These are phyloP conservation scores for Dromococcyx pavoninus DNA, from an alignment of 2,797 vertebrate genomes.

Conservation along the genomic window DNA sequence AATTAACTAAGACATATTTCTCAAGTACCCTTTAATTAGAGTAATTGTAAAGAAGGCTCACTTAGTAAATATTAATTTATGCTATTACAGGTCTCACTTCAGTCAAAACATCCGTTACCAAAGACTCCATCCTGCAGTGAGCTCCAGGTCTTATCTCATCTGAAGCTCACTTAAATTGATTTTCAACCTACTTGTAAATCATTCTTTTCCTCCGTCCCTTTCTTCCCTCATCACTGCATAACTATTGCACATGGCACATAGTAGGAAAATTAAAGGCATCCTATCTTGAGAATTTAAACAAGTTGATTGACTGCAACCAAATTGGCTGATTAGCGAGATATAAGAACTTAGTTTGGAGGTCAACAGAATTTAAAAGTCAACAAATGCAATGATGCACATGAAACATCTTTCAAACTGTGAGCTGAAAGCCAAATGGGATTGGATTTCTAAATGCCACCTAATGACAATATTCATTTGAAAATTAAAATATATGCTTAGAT, in stretches of 20 bases:
- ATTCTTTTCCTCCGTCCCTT: not conserved
- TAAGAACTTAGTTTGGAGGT: not conserved
- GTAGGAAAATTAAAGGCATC: constrained; percentile 4
- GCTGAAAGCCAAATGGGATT: not conserved
- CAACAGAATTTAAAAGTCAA: not conserved
- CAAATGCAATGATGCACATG: not conserved
- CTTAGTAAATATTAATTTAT: not conserved
- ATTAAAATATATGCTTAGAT: not conserved
- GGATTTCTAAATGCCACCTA: not conserved
- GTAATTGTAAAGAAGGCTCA: not conserved
- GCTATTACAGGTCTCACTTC: not conserved
- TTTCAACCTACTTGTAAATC: not conserved
- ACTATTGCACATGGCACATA: not conserved
- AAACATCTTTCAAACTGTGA: not conserved
- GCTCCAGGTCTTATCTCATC: not conserved
- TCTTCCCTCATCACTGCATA: not conserved
- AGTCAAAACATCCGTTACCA: not conserved
- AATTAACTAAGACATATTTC: not conserved
- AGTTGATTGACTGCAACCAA: not conserved
- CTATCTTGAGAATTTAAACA: constrained; percentile 13
- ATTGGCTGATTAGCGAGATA: constrained; percentile 5
- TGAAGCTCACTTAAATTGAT: not conserved
- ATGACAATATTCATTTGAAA: not conserved
- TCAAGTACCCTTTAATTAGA: not conserved
- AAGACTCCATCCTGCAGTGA: not conserved